Evolutionary conservation across 1,140 invertebrate species (phyloP), one percentile per base, ranked within the genome.

Genomic region (Bombus sylvicola): DNA sequence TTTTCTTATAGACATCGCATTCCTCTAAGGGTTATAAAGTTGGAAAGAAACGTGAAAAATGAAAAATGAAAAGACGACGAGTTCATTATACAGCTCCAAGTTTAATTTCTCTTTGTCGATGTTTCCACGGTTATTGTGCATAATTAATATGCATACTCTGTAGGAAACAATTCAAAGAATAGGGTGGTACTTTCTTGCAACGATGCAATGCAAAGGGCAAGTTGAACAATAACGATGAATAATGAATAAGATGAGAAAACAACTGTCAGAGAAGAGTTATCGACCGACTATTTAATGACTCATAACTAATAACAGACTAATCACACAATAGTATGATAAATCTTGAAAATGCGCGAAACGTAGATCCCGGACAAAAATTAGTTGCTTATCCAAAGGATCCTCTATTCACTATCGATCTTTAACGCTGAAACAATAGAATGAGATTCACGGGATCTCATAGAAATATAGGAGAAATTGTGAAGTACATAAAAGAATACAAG

Each of bases 221-320:
- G n/a, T 53, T 53, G 72, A 25, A 57, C 43, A 47, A 75, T 34
- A 53, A 75, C 25, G n/a, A 57, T 76, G 74, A 76, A 76, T 76
- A 57, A 57, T 76, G 47, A 59, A 76, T 28, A 57, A 57, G 47
- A 59, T n/a, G 53, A 37, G 31, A 76, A 75, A 57, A 76, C 57
- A 28, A 76, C 31, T 57, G 74, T 59, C 47, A 37, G 25, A 37
- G 74, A 37, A 59, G 74, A 76, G 74, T 57, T 76, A 76, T 76
- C 74, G 74, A 76, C 31, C 74, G 74, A 57, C 8, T 47, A 18
- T 34, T 76, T 76, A 76, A 76, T 76, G 74, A 76, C 25, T 76
- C 74, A 28, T 37, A 28, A 76, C 34, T 59, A 76, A 76, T 59
- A 59, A 76, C 74, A 76, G 74, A 34, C 47, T 57, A 57, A 76